Conservation (phyloP, 1,140 invertebrate species). For the Ceratina japonica region DNA sequence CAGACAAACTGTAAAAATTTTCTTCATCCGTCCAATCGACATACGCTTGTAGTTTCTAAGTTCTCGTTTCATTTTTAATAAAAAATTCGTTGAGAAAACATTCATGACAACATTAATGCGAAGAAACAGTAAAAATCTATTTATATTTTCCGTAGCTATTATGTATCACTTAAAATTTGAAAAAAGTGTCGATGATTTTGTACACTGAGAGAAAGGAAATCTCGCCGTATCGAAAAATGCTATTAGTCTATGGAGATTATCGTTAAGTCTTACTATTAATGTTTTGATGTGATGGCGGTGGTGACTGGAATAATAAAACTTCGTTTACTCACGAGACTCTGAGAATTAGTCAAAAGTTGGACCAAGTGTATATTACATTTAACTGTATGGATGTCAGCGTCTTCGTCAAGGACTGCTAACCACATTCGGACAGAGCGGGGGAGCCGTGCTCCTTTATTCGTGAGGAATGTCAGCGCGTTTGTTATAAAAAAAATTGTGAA, state of each 20-base stretch:
- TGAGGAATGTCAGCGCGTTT: conserved; percentile 34
- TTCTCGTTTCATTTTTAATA: neutral
- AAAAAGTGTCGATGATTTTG: neutral
- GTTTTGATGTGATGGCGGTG: conserved; percentile 3
- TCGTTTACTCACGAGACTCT: neutral
- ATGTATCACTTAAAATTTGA: neutral
- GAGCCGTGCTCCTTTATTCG: conserved; percentile 11
- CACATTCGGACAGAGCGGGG: conserved; percentile 22
- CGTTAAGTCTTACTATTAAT: conserved; percentile 1
- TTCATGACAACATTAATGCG: neutral
- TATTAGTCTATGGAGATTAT: neutral
- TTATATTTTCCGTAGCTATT: neutral
- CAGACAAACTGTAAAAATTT: neutral
- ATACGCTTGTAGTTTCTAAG: too few species aligned
- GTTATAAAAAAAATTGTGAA: conserved; percentile 20
- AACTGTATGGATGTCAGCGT: neutral
- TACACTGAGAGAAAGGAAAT: neutral
- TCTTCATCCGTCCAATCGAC: too few species aligned
- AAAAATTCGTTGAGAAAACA: neutral
- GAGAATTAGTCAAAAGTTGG: neutral
- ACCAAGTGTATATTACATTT: neutral
- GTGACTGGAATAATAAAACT: conserved; percentile 9
- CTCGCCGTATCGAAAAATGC: conserved; percentile 29
- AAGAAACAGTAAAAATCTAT: neutral
- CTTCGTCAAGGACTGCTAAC: neutral